Conservation (phyloP, 2,113 vertebrate genomes). For the Ranitomeya imitator region DNA sequence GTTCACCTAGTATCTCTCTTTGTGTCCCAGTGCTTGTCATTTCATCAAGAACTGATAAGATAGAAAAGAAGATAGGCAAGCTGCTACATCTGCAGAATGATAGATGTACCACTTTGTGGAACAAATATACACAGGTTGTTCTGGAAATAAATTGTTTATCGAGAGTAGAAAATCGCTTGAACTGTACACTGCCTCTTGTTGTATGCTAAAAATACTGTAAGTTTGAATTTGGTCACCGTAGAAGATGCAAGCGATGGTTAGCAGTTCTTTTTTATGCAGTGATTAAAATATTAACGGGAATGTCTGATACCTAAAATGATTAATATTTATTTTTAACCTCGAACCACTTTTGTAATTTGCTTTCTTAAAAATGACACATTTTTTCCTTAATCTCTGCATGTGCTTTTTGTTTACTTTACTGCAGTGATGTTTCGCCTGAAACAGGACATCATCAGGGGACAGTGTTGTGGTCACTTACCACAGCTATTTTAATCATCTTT, state of each 20-base stretch:
- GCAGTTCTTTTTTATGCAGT: not conserved
- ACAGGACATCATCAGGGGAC: too few species aligned
- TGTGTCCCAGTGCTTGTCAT: constrained; percentile 29
- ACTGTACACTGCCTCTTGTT: not conserved
- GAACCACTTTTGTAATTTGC: too few species aligned
- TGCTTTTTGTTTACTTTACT: too few species aligned
- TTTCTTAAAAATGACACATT: too few species aligned
- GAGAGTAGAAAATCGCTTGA: not conserved
- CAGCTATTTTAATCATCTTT: too few species aligned
- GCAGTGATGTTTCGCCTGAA: too few species aligned
- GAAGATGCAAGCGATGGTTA: not conserved
- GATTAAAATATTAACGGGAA: not conserved
- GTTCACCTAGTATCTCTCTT: constrained; percentile 35
- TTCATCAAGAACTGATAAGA: constrained; percentile 50
- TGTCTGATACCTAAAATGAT: too few species aligned
- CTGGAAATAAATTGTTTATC: constrained; percentile 14
- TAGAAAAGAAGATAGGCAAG: constrained; percentile 39
- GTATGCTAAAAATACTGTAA: not conserved
- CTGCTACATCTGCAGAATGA: constrained; percentile 22
- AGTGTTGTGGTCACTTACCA: too few species aligned
- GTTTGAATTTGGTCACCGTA: not conserved
- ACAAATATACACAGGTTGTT: constrained; percentile 12
- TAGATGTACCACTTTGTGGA: constrained; percentile 9
- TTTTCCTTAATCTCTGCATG: too few species aligned
- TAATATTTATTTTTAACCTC: too few species aligned